Evolutionary conservation across 2,888 invertebrate genomes (phyloP), one percentile per base, ranked within the genome.

Genomic region (Caenorhabditis sp.): DNA sequence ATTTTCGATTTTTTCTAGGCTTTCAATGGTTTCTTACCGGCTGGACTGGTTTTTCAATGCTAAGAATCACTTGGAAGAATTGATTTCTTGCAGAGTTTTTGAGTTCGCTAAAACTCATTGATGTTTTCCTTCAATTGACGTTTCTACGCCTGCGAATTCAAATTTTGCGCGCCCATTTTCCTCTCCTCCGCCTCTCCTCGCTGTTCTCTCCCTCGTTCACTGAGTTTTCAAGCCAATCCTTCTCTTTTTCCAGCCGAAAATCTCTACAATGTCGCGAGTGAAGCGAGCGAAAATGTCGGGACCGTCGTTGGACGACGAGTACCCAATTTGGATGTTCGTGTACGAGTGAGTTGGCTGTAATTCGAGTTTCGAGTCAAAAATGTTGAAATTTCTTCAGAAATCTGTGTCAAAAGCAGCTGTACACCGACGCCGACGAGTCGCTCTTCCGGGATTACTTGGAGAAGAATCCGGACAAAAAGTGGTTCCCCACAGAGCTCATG

Each of bases 331-430:
- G 77, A 54, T 70, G 41, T 77, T 63, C 31, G 63, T 77, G 5
- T 70, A 77, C 16, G 63, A 70, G 70, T 76, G 28, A 76, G 76
- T 75, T 38, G 8, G n/a, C n/a, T n/a, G n/a, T n/a, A 16, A 6
- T 14, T 12, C 10, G 35, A n/a, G 10, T 49, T 61, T 51, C 2
- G 12, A 14, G 5, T 22, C 5, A 24, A 41, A 38, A 16, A 8
- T 22, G 28, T 24, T 14, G n/a, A n/a, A 12, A 24, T 16, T 66
- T 66, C 59, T 73, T 6, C 59, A 76, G 75, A 2, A 61, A 49
- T 14, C n/a, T 63, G 16, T 61, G 51, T 28, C 14, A n/a, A 4
- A 8, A 6, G 22, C 4, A 22, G 0, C 35, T 63, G 1, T 63
- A 35, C 51, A 22, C 19, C 5, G 51, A 51, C 2, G 66, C 49